Conservation (phyloP, 1,140 invertebrate species). For the Arctopsyche grandis region DNA sequence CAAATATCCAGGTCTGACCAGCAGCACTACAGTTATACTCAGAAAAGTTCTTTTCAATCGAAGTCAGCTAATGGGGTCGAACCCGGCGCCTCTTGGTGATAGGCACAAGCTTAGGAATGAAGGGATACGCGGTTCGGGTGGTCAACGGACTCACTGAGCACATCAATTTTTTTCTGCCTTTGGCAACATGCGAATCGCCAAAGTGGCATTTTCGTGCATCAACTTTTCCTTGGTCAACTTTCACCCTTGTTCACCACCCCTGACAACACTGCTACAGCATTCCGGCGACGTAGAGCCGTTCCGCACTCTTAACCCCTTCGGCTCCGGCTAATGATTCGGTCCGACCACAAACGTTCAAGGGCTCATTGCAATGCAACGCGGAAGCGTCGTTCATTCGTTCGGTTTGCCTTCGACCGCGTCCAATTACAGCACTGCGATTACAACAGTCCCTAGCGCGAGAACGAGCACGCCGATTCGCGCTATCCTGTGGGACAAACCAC, state of each 20-base stretch:
- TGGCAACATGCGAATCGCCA: not conserved
- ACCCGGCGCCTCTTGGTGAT: too few species aligned
- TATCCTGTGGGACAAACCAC: too few species aligned
- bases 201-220: not conserved
- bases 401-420: not conserved
- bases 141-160: too few species aligned
- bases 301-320: not conserved
- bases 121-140: too few species aligned
- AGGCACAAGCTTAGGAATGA: too few species aligned
- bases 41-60: too few species aligned
- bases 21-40: too few species aligned
- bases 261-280: not conserved
- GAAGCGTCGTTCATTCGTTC: not conserved
- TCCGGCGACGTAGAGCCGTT: not conserved
- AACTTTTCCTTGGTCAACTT: too few species aligned
- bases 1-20: too few species aligned
- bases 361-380: slow-evolving; percentile 9
- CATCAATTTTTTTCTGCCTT: not conserved
- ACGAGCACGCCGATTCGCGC: too few species aligned
- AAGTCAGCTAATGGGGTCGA: too few species aligned
- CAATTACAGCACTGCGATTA: not conserved
- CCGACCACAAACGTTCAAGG: not conserved
- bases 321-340: not conserved
- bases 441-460: too few species aligned
- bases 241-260: not conserved